Conservation (phyloP, 2,113 vertebrate species). For the Protomyctophum bolini region DNA sequence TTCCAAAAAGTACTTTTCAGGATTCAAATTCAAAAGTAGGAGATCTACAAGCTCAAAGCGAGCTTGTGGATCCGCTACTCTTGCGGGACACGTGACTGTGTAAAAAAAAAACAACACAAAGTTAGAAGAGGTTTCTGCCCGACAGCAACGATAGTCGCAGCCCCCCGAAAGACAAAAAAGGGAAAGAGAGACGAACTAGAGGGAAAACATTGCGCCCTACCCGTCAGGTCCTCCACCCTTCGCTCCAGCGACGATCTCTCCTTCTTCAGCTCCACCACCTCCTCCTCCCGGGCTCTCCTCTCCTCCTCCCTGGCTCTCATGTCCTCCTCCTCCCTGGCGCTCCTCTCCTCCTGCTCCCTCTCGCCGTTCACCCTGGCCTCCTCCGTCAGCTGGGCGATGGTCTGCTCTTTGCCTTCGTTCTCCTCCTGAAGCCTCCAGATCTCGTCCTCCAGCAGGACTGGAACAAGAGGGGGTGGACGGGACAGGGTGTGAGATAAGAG, state of each 20-base stretch:
- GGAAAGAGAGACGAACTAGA: not conserved
- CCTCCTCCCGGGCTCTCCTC: conserved; percentile 34
- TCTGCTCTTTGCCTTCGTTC: conserved; percentile 43
- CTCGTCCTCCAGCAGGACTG: conserved; percentile 57
- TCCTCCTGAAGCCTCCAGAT: conserved; percentile 66
- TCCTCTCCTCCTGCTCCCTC: conserved; percentile 10
- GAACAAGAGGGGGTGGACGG: not conserved
- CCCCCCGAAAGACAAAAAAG: not conserved
- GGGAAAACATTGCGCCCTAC: conserved; percentile 9
- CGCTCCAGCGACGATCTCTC: conserved; percentile 46
- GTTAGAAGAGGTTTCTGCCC: not conserved
- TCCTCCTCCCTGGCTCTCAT: conserved; percentile 1
- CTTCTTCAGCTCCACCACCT: conserved; percentile 44
- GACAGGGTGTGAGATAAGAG: too few species aligned
- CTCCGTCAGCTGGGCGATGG: conserved; percentile 30
- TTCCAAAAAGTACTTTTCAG: too few species aligned
- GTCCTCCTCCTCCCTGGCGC: conserved; percentile 33
- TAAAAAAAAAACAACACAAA: too few species aligned
- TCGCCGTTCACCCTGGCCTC: conserved; percentile 25
- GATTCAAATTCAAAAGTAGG: too few species aligned
- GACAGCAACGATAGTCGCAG: not conserved
- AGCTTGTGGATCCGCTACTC: too few species aligned
- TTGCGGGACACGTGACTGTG: too few species aligned
- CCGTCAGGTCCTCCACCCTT: conserved; percentile 45
- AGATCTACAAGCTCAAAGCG: too few species aligned